Base-by-base conservation (phyloP, 2,797 vertebrate genomes). In the Dicrostonyx torquatus region DNA sequence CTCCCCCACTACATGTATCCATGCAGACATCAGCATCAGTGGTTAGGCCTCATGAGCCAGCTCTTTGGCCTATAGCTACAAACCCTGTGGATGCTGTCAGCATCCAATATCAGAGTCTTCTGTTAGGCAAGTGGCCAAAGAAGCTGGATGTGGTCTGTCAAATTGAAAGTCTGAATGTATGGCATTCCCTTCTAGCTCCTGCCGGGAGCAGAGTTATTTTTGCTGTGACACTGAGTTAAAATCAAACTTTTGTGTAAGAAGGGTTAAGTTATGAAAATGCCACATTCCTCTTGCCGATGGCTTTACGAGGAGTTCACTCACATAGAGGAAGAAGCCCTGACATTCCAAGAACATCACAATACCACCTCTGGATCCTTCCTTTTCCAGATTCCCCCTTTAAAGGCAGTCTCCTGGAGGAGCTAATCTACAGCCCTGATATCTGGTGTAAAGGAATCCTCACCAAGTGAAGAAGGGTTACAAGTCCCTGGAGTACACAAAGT, bases 21-120 rank as follows among this genome's bases (percentile, higher is more conserved):
- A 77, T 75, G 24, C 0, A 2, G 87, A 84, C 2, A 15, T 79
- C 78, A 62, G 26, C 70, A 58, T 76, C 92, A 6, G 2, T 58
- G 53, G 60, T 43, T 55, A 70, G 50, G 53, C 50, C 72, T 90
- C 58, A 26, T 26, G 87, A 91, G 90, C n/a, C 82, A 85, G 48
- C 83, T 62, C 60, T 76, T 87, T 90, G 62, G n/a, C 73, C 50
- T 2, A 8, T 24, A 64, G 88, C 83, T 85, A 83, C 31, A 90
- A 92, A 87, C 40, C 50, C 68, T 88, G 79, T 22, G 80, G 91
- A 82, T 58, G 13, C 87, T 34, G 7, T 79, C 91, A 50, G 60
- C 73, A 72, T 53, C 58, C 2, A 64, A 86, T 58, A 66, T 79
- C 94, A 73, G 90, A 60, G 64, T 73, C 70, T 70, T 77, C 85